Evolutionary conservation across 2,888 invertebrate species (phyloP).

Genomic region (Scaptomyza parva): DNA sequence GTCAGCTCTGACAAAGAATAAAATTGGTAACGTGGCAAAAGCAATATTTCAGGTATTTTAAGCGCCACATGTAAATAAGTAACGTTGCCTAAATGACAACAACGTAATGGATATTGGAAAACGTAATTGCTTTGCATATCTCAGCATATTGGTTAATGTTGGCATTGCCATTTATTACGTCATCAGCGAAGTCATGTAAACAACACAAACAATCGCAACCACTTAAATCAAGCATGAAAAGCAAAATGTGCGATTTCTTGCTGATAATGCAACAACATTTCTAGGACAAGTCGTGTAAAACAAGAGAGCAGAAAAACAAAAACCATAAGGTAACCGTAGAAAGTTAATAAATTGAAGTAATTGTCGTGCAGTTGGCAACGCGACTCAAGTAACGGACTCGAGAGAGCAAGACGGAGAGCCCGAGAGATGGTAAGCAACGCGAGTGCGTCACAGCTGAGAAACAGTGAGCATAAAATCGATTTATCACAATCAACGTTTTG

Average conservation of each 20-base stretch:
- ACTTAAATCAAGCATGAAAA: slow-evolving; percentile 1
- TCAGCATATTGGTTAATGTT: slow-evolving; percentile 13
- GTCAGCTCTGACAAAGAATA: slow-evolving; percentile 7
- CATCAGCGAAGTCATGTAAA: slow-evolving; percentile 51
- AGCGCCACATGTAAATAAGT: not conserved
- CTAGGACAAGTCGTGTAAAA: not conserved
- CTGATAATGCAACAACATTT: slow-evolving; percentile 14
- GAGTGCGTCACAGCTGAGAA: slow-evolving; percentile 36
- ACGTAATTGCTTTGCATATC: slow-evolving; percentile 20
- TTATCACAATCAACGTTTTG: slow-evolving; percentile 66
- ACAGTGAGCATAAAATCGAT: slow-evolving; percentile 68
- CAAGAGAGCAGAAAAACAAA: not conserved
- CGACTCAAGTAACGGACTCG: slow-evolving; percentile 34
- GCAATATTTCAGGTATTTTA: not conserved
- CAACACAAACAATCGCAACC: slow-evolving; percentile 19
- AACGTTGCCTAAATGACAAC: not conserved
- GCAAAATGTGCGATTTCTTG: not conserved
- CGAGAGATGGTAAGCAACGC: slow-evolving; percentile 23
- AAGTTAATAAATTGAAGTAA: slow-evolving; percentile 40
- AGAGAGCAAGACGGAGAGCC: slow-evolving; percentile 24
- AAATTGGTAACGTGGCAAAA: slow-evolving; percentile 54
- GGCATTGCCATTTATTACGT: slow-evolving; percentile 55
- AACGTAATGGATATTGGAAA: slow-evolving; percentile 3
- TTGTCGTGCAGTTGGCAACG: slow-evolving; percentile 51
- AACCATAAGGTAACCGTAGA: slow-evolving; percentile 21